Percentiles rank a stretch among this genome's conserved stretches.
Evolutionary conservation across 1,140 invertebrate species (phyloP).

Genomic region (Rhyzopertha dominica): DNA sequence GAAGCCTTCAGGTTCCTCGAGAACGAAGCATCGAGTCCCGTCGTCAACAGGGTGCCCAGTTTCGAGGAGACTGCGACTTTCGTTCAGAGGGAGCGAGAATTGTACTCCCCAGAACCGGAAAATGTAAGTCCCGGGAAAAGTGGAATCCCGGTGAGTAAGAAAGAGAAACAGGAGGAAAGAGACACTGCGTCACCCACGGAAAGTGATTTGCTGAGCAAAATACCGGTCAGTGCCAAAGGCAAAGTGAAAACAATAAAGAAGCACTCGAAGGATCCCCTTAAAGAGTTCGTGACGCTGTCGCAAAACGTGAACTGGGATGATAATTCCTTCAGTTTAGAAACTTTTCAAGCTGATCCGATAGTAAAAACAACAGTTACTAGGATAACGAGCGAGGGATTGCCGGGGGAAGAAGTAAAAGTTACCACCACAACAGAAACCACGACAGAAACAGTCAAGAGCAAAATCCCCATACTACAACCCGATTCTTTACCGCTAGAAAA

Average conservation of each 20-base stretch:
- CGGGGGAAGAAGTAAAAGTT: constrained; percentile 12
- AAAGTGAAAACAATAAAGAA: constrained; percentile 47
- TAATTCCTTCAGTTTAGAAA: constrained; percentile 41
- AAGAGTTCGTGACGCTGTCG: constrained; percentile 42
- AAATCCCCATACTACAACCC: constrained; percentile 30
- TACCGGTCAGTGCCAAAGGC: constrained; percentile 33
- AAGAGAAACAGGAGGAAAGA: not conserved
- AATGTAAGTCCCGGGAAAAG: constrained; percentile 19
- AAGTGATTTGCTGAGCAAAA: constrained; percentile 38
- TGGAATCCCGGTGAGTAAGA: constrained; percentile 31
- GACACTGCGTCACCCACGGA: constrained; percentile 23
- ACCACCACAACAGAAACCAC: constrained; percentile 20
- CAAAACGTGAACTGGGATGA: constrained; percentile 47
- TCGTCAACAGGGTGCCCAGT: not conserved
- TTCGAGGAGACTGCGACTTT: constrained; percentile 13
- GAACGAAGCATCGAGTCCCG: constrained; percentile 37
- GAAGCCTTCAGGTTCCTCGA: constrained; percentile 44
- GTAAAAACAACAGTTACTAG: constrained; percentile 43
- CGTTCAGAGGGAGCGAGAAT: constrained; percentile 23
- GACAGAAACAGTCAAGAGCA: constrained; percentile 26
- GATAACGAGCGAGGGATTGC: constrained; percentile 22
- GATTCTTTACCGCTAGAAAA: constrained; percentile 14
- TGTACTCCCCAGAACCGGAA: constrained; percentile 19
- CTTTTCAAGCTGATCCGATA: constrained; percentile 42
- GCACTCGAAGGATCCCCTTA: constrained; percentile 45